These are phyloP conservation scores for Carassius carassius DNA, from an alignment of 2,113 vertebrate species.

Conservation along the genomic window DNA sequence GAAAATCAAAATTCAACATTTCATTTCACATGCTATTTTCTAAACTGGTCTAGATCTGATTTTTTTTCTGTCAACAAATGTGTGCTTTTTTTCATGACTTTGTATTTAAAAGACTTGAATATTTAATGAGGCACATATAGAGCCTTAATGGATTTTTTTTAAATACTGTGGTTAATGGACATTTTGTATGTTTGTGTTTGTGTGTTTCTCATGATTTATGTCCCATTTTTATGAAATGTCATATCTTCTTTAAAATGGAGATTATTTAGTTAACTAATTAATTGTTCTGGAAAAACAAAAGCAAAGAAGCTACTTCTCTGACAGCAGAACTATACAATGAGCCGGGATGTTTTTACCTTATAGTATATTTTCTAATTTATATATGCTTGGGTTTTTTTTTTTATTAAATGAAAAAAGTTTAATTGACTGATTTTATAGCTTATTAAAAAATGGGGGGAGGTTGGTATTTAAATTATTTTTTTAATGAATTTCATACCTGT, in stretches of 20 bases:
- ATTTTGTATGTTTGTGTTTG: slow-evolving; percentile 7
- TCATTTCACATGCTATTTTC: background rate
- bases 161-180: background rate
- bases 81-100: background rate
- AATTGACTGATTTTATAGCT: background rate
- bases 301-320: background rate
- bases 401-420: background rate
- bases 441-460: background rate
- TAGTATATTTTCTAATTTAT: background rate
- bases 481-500: background rate
- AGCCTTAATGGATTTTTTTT: background rate
- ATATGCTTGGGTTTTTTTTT: background rate
- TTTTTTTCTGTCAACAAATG: background rate
- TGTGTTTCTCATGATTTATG: background rate
- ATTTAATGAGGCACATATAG: background rate
- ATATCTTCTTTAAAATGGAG: slow-evolving; percentile 5
- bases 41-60: background rate
- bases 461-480: background rate
- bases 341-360: background rate
- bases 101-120: background rate
- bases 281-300: background rate
- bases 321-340: background rate
- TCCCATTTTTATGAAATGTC: background rate
- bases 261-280: background rate
- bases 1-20: background rate